Evolutionary conservation across 2,888 invertebrate genomes (phyloP), one percentile per base, ranked within the genome.

Genomic region (Leucoptera coffeella): DNA sequence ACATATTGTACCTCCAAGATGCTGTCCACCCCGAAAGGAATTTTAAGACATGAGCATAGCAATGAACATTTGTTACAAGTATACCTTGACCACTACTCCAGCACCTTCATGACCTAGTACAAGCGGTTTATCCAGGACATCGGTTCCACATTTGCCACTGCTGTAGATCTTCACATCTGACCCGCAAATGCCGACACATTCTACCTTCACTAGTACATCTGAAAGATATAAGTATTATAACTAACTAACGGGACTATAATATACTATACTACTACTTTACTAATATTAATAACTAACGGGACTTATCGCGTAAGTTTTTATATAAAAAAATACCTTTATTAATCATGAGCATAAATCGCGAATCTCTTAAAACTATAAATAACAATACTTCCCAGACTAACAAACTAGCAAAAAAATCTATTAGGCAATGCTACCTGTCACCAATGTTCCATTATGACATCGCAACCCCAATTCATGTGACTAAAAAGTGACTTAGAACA

Each of bases 101-200:
- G 87, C 77, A 1, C 92, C 84, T 58, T 97, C 96, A 47, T 97
- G 96, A 0, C 95, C 96, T 28, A 95, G 80, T 9, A 94, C 76
- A 79, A 93, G 85, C 0, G 95, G 95, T 25, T 79, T 71, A 14
- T 74, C 74, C 0, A 95, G 64, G 11, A 85, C 60, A 39, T 92
- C 94, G 37, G 83, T 75, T 0, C 90, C 94, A 41, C 94, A 93
- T 20, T 75, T 60, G 4, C 93, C 95, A 28, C 85, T 64, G 2
- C 75, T 77, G 54, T 88, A 78, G 45, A 94, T 82, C 56, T 93
- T 93, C 5, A 96, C 86, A 54, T 96, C 96, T 0, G 86, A 85
- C 1, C 96, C 96, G 48, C 96, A 97, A 38, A 97, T 95, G 11
- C 96, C 96, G 14, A 95, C 91, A 34, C 83, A 82, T 33, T 81